These are phyloP conservation scores for Chelmon rostratus DNA, from an alignment of 2,797 vertebrate genomes.

Conservation along the genomic window DNA sequence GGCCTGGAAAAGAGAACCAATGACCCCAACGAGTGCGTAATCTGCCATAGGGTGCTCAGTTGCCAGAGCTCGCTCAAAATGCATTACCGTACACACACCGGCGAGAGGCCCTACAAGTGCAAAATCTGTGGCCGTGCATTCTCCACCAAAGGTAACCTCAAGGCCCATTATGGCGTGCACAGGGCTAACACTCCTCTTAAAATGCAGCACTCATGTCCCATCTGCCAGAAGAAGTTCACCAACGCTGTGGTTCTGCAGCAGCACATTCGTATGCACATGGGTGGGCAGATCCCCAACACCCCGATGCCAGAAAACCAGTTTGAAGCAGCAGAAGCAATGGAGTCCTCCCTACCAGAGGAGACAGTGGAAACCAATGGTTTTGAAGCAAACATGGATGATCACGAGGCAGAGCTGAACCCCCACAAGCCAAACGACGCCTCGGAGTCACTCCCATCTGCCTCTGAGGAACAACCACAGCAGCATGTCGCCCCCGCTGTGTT, in stretches of 20 bases:
- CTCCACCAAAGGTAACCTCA: constrained; percentile 98
- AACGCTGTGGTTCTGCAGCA: constrained; percentile 97
- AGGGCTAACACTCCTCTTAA: constrained; percentile 91
- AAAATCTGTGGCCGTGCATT: constrained; percentile 97
- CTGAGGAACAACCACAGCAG: constrained; percentile 70
- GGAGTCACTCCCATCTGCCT: constrained; percentile 68
- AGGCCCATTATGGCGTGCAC: constrained; percentile 97
- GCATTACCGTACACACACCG: constrained; percentile 99
- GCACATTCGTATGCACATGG: constrained; percentile 99
- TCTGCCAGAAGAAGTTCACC: constrained; percentile 99
- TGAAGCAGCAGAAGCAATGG: constrained; percentile 82
- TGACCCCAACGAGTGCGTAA: constrained; percentile 95
- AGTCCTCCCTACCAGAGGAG: constrained; percentile 79
- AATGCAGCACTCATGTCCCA: constrained; percentile 98
- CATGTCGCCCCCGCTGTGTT: constrained; percentile 73
- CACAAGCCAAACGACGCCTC: constrained; percentile 78
- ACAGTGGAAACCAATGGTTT: constrained; percentile 78
- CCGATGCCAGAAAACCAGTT: constrained; percentile 89
- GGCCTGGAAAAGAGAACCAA: constrained; percentile 93
- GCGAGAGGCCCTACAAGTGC: constrained; percentile 97
- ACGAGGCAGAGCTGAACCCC: constrained; percentile 83
- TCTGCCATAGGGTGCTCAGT: constrained; percentile 96
- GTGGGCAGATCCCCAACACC: constrained; percentile 96
- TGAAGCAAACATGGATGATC: constrained; percentile 83
- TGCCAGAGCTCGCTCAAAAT: constrained; percentile 99